phyloP scores from a whole-genome alignment of 2,113 vertebrate genomes.

The Raja brachyura region DNA sequence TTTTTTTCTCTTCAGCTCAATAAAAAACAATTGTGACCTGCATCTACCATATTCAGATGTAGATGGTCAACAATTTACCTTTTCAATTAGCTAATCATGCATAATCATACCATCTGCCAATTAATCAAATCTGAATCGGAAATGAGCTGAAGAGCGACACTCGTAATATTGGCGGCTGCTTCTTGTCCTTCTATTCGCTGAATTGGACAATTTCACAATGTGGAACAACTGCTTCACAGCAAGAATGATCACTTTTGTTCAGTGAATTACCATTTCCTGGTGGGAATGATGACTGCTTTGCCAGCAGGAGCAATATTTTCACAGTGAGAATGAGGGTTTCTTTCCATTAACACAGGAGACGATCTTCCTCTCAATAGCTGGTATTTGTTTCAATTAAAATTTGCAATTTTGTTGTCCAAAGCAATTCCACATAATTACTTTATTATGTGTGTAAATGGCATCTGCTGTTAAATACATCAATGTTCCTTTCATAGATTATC shows the following conservation, averaged over 20 bases:
- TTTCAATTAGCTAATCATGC: constrained; percentile 25
- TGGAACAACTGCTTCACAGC: constrained; percentile 35
- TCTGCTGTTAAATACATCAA: constrained; percentile 10
- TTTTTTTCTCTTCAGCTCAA: neutral
- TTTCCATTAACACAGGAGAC: constrained; percentile 22
- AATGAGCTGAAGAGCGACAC: neutral
- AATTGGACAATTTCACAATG: constrained; percentile 22
- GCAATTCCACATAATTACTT: neutral
- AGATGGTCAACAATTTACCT: neutral
- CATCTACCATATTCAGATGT: neutral
- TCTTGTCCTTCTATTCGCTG: constrained; percentile 14
- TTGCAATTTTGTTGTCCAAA: constrained; percentile 9
- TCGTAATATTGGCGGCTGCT: constrained; percentile 1
- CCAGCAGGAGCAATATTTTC: constrained; percentile 18
- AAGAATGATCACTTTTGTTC: constrained; percentile 34
- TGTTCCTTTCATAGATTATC: neutral
- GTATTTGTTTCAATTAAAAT: neutral
- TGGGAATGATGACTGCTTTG: constrained; percentile 36
- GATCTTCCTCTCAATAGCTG: constrained; percentile 21
- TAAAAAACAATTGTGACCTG: neutral
- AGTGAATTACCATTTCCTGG: constrained; percentile 24
- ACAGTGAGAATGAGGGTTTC: constrained; percentile 17
- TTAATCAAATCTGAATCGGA: constrained; percentile 5
- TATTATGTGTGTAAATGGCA: neutral
- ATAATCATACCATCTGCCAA: constrained; percentile 32